Evolutionary conservation across 2,888 invertebrate species (phyloP).

Genomic region (Sinhomidia bicolor): DNA sequence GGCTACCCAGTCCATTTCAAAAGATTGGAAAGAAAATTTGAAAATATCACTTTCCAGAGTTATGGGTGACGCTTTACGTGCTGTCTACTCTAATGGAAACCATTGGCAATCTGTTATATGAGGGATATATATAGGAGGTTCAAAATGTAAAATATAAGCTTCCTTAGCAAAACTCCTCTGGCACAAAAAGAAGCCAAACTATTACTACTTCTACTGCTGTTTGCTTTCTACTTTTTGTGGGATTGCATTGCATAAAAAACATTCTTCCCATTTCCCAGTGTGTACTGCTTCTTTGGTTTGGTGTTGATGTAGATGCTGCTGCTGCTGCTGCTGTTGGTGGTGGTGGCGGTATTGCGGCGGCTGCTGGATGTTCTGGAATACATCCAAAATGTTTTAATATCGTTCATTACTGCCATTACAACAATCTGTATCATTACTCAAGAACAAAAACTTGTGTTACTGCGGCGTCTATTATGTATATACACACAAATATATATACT

Average conservation of each 20-base stretch:
- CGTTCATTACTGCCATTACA: constrained; percentile 74
- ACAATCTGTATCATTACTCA: constrained; percentile 72
- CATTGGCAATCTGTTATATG: not conserved
- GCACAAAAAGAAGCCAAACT: no score
- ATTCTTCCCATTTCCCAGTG: not conserved
- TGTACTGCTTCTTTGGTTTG: not conserved
- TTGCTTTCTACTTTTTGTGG: not conserved
- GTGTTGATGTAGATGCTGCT: constrained; percentile 18
- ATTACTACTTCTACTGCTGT: not conserved
- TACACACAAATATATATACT: not conserved
- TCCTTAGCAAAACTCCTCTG: not conserved
- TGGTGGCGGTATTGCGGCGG: constrained; percentile 50
- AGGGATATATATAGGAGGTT: not conserved
- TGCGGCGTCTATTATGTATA: constrained; percentile 1
- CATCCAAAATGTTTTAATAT: constrained; percentile 71
- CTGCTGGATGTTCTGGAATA: constrained; percentile 67
- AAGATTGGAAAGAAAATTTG: constrained; percentile 1
- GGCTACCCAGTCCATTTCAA: not conserved
- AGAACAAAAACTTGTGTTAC: constrained; percentile 25
- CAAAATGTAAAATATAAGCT: not conserved
- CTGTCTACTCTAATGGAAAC: constrained; percentile 42
- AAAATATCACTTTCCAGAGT: not conserved
- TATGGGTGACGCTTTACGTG: constrained; percentile 23
- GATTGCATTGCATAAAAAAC: constrained; percentile 14
- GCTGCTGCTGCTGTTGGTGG: no score